These are phyloP conservation scores for Embiotoca jacksoni DNA, from an alignment of 2,113 vertebrate genomes.

Conservation along the genomic window DNA sequence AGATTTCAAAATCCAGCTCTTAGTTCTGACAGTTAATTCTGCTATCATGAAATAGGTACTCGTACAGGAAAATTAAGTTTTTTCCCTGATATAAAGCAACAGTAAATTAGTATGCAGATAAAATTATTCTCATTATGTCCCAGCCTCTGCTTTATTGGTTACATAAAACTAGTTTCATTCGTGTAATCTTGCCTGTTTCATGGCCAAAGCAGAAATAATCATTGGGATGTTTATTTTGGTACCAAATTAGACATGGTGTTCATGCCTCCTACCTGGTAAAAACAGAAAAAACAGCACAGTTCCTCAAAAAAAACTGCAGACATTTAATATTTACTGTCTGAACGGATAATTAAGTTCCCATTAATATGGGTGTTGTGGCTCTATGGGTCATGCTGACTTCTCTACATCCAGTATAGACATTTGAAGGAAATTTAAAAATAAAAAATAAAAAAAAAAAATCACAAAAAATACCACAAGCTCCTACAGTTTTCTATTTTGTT, in stretches of 20 bases:
- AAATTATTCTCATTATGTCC: slow-evolving; percentile 6
- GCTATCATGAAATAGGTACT: neutral
- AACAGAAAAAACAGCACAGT: too few relatives aligned
- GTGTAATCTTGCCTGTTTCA: slow-evolving; percentile 6
- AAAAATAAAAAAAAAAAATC: too few relatives aligned
- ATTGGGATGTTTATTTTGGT: neutral
- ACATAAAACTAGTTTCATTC: slow-evolving; percentile 25
- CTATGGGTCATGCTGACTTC: too few relatives aligned
- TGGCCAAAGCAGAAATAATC: neutral
- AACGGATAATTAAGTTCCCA: too few relatives aligned
- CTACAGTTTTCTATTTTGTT: too few relatives aligned
- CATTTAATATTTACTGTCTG: too few relatives aligned
- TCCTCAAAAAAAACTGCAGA: too few relatives aligned
- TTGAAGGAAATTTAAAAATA: too few relatives aligned
- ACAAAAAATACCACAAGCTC: too few relatives aligned
- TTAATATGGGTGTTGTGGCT: too few relatives aligned
- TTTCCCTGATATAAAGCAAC: neutral
- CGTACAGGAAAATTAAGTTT: neutral
- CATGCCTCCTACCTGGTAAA: too few relatives aligned
- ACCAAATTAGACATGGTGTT: neutral
- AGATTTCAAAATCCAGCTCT: neutral
- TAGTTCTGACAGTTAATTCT: neutral
- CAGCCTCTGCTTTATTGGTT: slow-evolving; percentile 37
- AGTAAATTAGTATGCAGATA: slow-evolving; percentile 22
- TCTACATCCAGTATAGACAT: too few relatives aligned